Base-by-base conservation (phyloP, 2,797 vertebrate genomes). In the Spondyliosoma cantharus region DNA sequence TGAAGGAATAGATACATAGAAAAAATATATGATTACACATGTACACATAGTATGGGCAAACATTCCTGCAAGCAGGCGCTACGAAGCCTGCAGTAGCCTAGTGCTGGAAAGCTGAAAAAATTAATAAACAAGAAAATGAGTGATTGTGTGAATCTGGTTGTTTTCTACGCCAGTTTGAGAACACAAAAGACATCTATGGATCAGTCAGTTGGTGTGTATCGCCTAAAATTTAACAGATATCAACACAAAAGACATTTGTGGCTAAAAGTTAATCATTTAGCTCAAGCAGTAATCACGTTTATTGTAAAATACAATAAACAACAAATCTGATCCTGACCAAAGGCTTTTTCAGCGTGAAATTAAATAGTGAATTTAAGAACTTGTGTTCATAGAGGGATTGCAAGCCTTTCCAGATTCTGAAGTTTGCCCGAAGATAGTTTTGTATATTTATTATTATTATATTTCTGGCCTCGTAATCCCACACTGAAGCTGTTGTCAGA, bases 401-500 rank as follows among this genome's bases (percentile, higher is more conserved):
- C 16, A 22, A 19, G 24, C 69, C 76, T 72, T 76, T 80, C 66
- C 72, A 78, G 25, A 49, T 19, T 9, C 15, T 72, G 48, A 65
- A 3, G n/a, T 74, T 78, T 79, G 58, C 76, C 74, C 80, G 56
- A 43, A 78, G 45, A 67, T 74, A 54, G 58, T 83, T 80, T 81
- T 66, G 59, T 62, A 76, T n/a, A n/a, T n/a, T n/a, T n/a, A n/a
- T n/a, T n/a, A n/a, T n/a, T n/a, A n/a, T n/a, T 50, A 70, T 60
- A 64, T 80, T 83, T 54, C 67, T 82, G 67, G 61, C 15, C 32
- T 48, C 25, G 5, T 0, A 0, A 25, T 75, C 19, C 17, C 17
- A 20, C 45, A 29, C 17, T 42, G 50, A 62, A 49, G 42, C 22
- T 68, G n/a, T 64, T 27, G 62, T 84, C 70, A 73, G 25, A 59